Base-by-base conservation (phyloP, 1,140 invertebrate species). In the Dendroctonus valens region DNA sequence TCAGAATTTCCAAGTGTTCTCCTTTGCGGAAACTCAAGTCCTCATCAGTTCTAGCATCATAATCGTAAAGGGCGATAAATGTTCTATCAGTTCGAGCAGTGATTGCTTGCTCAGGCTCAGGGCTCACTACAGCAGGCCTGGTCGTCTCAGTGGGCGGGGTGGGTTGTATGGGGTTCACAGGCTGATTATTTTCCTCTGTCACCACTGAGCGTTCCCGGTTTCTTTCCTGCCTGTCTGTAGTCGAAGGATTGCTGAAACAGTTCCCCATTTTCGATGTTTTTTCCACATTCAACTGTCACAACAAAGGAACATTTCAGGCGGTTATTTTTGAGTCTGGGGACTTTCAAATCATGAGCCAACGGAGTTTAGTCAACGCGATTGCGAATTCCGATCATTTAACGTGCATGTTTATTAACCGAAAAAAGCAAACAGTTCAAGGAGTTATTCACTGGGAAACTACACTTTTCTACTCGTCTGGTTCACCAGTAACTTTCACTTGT, bases 21-120 rank as follows among this genome's bases (percentile, higher is more conserved):
- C 96, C 96, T 81, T 99, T 98, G 71, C 95, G 89, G 82, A 99
- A 98, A 81, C 94, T 97, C 59, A 99, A 83, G 82, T 99, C 97
- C 81, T 99, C 97, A 79, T 98, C 96, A 37, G 97, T 99, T 71
- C 97, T 85, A 41, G 97, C 97, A 85, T 99, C 97, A 79, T 99
- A 99, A 81, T 99, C 97, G 81, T 98, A 99, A 12, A 99, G 83
- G 41, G 97, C 96, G 41, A 99, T 93, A 82, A 98, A 99, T 75
- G 98, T 91, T 80, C 92, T 91, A 65, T 90, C 88, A 74, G 86
- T 89, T 11, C 58, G 15, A 49, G 58, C 38, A 49, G 14, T 59
- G 6, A 55, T 72, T 85, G 83, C 82, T 63, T 82, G 83, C 64
- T 87, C 83, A 0, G 84, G 78, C 70, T 88, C 87, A 41, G 83